A percentile compares a stretch with the other conserved stretches of the same genome.
Conservation (phyloP, 2,888 invertebrate genomes). For the Parasteatoda lunata region DNA sequence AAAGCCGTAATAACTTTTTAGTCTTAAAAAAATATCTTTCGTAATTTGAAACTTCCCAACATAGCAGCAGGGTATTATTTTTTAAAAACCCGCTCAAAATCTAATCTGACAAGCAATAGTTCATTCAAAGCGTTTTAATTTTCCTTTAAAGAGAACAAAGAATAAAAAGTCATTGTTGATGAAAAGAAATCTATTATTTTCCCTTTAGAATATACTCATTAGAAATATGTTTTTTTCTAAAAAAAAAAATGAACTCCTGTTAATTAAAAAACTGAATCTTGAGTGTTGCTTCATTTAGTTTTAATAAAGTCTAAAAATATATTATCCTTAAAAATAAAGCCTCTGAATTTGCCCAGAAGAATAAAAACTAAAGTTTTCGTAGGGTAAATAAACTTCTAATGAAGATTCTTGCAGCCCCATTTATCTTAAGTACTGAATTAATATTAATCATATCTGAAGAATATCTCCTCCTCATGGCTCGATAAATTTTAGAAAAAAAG, state of each 20-base stretch:
- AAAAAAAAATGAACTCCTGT: constrained; percentile 21
- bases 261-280: constrained; percentile 53
- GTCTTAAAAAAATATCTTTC: no score
- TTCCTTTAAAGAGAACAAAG: constrained; percentile 8
- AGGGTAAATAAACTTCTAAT: constrained; percentile 25
- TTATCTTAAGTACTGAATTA: constrained; percentile 54
- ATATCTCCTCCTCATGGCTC: constrained; percentile 10
- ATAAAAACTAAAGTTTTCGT: constrained; percentile 14
- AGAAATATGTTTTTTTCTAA: not conserved
- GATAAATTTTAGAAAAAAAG: constrained; percentile 32
- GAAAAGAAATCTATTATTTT: constrained; percentile 47
- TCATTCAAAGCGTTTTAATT: constrained; percentile 3
- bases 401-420: constrained; percentile 32
- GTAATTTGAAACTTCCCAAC: not conserved
- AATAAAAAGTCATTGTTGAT: constrained; percentile 48
- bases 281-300: constrained; percentile 20
- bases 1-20: no score
- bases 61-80: not conserved
- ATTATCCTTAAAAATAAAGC: constrained; percentile 37
- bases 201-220: constrained; percentile 30
- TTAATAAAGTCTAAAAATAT: constrained; percentile 45
- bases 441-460: constrained; percentile 59
- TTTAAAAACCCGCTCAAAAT: constrained; percentile 6
- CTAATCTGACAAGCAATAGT: constrained; percentile 36
- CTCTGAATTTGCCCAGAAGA: not conserved